Conservation (phyloP, 2,113 vertebrate genomes). For the Cyrtonyx montezumae region DNA sequence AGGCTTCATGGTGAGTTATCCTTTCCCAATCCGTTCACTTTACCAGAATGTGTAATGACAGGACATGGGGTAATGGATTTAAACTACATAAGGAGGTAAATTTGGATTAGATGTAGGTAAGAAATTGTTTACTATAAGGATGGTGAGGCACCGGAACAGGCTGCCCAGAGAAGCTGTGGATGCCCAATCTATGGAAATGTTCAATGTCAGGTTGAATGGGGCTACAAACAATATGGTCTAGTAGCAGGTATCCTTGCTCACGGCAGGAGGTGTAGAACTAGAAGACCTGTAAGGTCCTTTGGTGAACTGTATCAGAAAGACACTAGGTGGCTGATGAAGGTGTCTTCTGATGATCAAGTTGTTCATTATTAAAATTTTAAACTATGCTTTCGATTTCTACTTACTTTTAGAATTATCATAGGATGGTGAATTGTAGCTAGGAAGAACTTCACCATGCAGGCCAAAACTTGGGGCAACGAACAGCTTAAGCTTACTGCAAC, state of each 20-base stretch:
- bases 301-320: background rate
- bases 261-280: too few relatives aligned
- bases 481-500: background rate
- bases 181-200: background rate
- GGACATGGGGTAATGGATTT: background rate
- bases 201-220: background rate
- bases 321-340: background rate
- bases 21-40: background rate
- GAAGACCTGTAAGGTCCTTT: background rate
- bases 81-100: background rate
- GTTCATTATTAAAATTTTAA: background rate
- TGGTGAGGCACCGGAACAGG: background rate
- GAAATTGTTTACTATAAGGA: background rate
- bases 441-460: background rate
- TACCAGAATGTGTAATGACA: background rate
- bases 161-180: background rate
- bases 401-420: background rate
- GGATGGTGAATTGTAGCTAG: background rate
- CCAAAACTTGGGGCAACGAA: background rate
- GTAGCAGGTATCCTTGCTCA: too few relatives aligned
- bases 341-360: background rate
- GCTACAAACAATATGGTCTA: background rate
- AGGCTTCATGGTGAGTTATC: background rate
- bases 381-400: background rate
- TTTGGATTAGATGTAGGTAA: background rate